Base-by-base conservation (phyloP, 1,140 invertebrate species). In the Leptinotarsa defecta region DNA sequence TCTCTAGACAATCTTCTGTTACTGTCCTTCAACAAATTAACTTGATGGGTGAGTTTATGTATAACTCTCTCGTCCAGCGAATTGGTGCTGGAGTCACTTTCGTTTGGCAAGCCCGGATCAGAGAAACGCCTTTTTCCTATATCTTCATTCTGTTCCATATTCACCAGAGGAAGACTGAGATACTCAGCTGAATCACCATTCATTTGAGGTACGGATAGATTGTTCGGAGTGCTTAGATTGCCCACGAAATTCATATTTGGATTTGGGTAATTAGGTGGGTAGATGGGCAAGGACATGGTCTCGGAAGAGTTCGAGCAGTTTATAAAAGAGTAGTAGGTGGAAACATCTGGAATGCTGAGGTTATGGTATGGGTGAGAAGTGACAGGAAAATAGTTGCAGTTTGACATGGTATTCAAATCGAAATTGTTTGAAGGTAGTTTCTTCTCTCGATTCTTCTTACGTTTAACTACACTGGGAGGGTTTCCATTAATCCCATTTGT, bases 1-100 rank as follows among this genome's bases (percentile, higher is more conserved):
- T 89, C 88, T 79, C 87, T 87, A 63, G 87, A 88, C 71, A 90
- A 81, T 81, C 87, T 87, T 68, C 84, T 85, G 75, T 89, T 89
- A 52, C 81, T 86, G 74, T 89, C 88, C 78, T 88, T 88, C 73
- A 90, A 75, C 27, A 74, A 74, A 79, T 82, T 82, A 57, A 89
- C 86, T 85, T 89, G 88, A 73, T 88, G 86, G 1, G 87, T 86
- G 13, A 89, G 80, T 15, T 86, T 86, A 11, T 87, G 77, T 43
- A 88, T 83, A 13, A 88, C 77, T 77, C 87, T 86, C 73, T 86
- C 87, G 24, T 86, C 88, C 63, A 85, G 83, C 4, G 85, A 87
- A 73, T 87, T 86, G 15, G 86, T 43, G 85, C 88, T 24, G 80
- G 87, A 87, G 73, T 88, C 88, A 77, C 85, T 87, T n/a, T 89